These are phyloP conservation scores for Agrochola macilenta DNA, from an alignment of 2,888 invertebrate species.

Conservation along the genomic window DNA sequence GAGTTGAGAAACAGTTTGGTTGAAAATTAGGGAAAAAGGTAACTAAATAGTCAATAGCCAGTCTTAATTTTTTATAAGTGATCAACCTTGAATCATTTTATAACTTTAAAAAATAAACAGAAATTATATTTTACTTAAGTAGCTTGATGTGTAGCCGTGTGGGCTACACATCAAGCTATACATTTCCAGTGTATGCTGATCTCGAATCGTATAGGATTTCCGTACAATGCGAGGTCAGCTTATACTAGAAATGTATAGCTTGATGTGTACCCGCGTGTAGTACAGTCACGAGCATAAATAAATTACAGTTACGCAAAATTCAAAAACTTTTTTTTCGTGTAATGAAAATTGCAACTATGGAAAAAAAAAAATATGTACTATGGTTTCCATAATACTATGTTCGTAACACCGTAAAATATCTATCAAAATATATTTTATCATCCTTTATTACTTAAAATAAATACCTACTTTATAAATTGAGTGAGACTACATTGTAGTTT, in stretches of 20 bases:
- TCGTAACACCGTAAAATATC: neutral
- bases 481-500: neutral
- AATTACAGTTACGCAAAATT: neutral
- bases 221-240: no score
- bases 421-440: no score
- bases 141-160: no score
- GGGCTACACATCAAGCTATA: no score
- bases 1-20: neutral
- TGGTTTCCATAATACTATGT: neutral
- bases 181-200: no score
- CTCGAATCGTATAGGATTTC: no score
- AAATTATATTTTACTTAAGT: neutral
- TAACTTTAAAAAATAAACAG: neutral
- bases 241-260: no score
- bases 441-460: neutral
- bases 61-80: neutral
- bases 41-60: neutral
- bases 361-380: neutral
- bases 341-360: no score
- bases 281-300: neutral
- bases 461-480: neutral
- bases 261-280: no score
- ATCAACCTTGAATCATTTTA: neutral
- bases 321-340: neutral
- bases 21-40: conserved; percentile 1